Evolutionary conservation across 2,797 vertebrate genomes (phyloP).

Genomic region (Malacoraja senta): DNA sequence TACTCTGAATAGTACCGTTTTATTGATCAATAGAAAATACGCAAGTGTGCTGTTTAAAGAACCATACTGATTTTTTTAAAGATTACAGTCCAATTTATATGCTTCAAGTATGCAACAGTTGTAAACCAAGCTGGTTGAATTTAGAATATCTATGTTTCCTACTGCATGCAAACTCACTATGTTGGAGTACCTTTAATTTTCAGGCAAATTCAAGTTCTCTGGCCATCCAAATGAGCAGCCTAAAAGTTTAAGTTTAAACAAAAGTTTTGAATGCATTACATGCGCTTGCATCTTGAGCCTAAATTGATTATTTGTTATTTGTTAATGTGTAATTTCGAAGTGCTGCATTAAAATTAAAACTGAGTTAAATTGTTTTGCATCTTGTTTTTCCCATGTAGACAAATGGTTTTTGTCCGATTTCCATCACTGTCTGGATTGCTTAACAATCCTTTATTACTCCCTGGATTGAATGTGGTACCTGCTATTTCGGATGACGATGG

Average conservation of each 20-base stretch:
- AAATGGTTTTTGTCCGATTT: slow-evolving; percentile 72
- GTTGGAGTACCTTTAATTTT: neutral
- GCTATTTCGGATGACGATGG: slow-evolving; percentile 68
- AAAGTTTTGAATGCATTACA: neutral
- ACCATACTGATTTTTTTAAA: neutral
- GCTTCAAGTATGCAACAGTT: neutral
- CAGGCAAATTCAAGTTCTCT: neutral
- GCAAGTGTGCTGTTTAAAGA: neutral
- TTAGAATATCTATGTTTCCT: neutral
- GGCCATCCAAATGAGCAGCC: too few species aligned
- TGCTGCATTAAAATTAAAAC: neutral
- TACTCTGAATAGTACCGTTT: neutral
- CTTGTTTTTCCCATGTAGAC: slow-evolving; percentile 50
- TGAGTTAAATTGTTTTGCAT: neutral
- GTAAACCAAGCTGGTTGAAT: neutral
- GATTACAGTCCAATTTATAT: neutral
- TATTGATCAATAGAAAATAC: neutral
- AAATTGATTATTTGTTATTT: neutral
- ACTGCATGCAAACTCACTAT: neutral
- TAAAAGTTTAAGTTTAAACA: neutral
- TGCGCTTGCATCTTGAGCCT: neutral
- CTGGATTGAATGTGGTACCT: slow-evolving; percentile 66
- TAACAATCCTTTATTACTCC: slow-evolving; percentile 63
- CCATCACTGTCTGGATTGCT: slow-evolving; percentile 68
- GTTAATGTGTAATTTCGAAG: neutral